These are phyloP conservation scores for Cephus pygmeus DNA, from an alignment of 2,888 invertebrate genomes.

Conservation along the genomic window DNA sequence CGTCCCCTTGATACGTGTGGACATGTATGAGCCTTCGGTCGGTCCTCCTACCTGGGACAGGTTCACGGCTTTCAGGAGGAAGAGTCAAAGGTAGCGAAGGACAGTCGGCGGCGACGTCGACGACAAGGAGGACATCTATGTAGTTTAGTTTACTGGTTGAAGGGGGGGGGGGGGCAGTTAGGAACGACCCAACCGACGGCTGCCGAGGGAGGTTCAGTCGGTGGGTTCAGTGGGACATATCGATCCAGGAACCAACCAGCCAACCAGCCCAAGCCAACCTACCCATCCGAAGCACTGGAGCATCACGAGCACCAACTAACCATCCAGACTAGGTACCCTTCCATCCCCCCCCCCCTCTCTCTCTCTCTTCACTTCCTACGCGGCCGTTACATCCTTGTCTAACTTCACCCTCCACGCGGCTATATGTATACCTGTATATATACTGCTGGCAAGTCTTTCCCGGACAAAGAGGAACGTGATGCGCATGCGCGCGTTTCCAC, in stretches of 20 bases:
- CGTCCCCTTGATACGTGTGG: background rate
- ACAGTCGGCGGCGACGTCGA: background rate
- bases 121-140: background rate
- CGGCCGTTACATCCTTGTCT: background rate
- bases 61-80: background rate
- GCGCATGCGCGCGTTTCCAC: slow-evolving; percentile 20
- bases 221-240: slow-evolving; percentile 49
- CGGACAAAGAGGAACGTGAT: slow-evolving; percentile 15
- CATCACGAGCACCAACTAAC: background rate
- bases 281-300: slow-evolving; percentile 19
- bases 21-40: background rate
- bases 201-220: slow-evolving; percentile 28
- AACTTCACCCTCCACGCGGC: background rate
- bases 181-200: slow-evolving; percentile 3
- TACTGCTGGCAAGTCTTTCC: background rate
- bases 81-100: background rate
- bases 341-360: slow-evolving; percentile 7
- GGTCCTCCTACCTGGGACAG: background rate
- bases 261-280: background rate
- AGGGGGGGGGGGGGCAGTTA: slow-evolving; percentile 6
- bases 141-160: background rate
- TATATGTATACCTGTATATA: no score
- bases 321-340: slow-evolving; percentile 33
- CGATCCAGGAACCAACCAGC: slow-evolving; percentile 30
- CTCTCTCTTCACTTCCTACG: background rate